These are phyloP conservation scores for Perca fluviatilis DNA, from an alignment of 2,113 vertebrate species.

Conservation along the genomic window DNA sequence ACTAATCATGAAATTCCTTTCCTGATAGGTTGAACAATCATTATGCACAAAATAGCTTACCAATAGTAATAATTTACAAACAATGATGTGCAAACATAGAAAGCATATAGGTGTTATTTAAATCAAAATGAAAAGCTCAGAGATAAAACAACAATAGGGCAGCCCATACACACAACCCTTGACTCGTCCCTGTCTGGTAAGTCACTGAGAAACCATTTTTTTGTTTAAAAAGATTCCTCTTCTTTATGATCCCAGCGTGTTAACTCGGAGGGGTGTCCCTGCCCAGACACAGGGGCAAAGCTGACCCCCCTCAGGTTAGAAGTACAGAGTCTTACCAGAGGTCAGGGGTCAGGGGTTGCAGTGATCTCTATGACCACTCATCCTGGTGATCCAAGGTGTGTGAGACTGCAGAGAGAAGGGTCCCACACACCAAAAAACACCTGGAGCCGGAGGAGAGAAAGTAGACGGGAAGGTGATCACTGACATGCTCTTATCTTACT, in stretches of 20 bases:
- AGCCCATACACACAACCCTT: conserved; percentile 61
- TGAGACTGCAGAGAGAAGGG: conserved; percentile 38
- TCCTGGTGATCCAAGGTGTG: conserved; percentile 79
- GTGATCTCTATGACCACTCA: conserved; percentile 57
- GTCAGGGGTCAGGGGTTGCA: conserved; percentile 59
- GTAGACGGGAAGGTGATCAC: not conserved
- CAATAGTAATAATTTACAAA: conserved; percentile 62
- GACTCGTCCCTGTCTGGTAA: conserved; percentile 56
- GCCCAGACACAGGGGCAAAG: conserved; percentile 49
- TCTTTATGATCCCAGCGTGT: conserved; percentile 23
- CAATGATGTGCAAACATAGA: conserved; percentile 58
- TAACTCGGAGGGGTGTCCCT: conserved; percentile 45
- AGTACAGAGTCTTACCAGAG: conserved; percentile 39
- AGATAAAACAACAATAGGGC: conserved; percentile 44
- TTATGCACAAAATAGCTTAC: conserved; percentile 27
- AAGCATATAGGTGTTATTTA: conserved; percentile 46
- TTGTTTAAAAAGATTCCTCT: conserved; percentile 19
- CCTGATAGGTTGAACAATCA: not conserved
- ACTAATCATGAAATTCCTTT: not conserved
- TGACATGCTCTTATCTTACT: not conserved
- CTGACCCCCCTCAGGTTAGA: conserved; percentile 31
- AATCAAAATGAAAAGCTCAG: conserved; percentile 45
- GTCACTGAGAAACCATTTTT: conserved; percentile 4
- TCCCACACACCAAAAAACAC: conserved; percentile 78
- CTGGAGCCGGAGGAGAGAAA: conserved; percentile 59